Percentiles rank a stretch among this genome's conserved stretches.
These are phyloP conservation scores for Melipona quadrifasciata DNA, from an alignment of 1,140 invertebrate species.

Conservation along the genomic window DNA sequence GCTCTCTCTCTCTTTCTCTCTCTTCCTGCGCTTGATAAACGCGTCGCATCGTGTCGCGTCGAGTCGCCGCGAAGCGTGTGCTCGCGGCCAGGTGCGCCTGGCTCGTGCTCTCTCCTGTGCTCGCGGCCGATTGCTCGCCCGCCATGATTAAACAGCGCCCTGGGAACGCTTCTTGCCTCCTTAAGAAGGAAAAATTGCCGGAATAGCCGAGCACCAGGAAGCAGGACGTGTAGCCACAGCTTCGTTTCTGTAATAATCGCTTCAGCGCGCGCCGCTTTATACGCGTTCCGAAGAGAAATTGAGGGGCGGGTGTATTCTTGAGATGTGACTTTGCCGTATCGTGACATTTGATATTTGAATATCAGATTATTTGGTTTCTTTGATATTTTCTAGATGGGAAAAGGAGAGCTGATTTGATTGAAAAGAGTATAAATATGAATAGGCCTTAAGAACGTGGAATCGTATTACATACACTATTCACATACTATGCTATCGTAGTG, in stretches of 20 bases:
- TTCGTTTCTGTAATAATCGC: conserved; percentile 30
- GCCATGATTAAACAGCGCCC: conserved; percentile 57
- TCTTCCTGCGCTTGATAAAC: conserved; percentile 49
- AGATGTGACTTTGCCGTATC: too few species aligned
- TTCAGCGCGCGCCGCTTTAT: conserved; percentile 13
- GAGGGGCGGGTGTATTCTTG: not conserved
- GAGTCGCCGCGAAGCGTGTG: conserved; percentile 40
- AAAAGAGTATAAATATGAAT: too few species aligned
- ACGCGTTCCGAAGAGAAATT: not conserved
- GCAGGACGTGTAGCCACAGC: conserved; percentile 28
- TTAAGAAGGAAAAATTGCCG: conserved; percentile 55
- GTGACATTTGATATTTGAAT: too few species aligned
- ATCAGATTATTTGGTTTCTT: too few species aligned
- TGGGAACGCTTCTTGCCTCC: conserved; percentile 32
- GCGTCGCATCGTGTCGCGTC: conserved; percentile 38
- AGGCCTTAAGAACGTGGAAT: too few species aligned
- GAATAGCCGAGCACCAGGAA: too few species aligned
- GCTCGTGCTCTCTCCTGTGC: too few species aligned
- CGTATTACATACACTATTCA: too few species aligned
- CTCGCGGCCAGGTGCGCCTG: conserved; percentile 15
- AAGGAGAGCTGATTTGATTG: too few species aligned
- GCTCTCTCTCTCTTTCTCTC: not conserved
- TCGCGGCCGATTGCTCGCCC: conserved; percentile 24
- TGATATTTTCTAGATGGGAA: too few species aligned
- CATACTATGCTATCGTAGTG: too few species aligned